phyloP scores from a whole-genome alignment of 2,113 vertebrate genomes.

The Sturnira hondurensis region DNA sequence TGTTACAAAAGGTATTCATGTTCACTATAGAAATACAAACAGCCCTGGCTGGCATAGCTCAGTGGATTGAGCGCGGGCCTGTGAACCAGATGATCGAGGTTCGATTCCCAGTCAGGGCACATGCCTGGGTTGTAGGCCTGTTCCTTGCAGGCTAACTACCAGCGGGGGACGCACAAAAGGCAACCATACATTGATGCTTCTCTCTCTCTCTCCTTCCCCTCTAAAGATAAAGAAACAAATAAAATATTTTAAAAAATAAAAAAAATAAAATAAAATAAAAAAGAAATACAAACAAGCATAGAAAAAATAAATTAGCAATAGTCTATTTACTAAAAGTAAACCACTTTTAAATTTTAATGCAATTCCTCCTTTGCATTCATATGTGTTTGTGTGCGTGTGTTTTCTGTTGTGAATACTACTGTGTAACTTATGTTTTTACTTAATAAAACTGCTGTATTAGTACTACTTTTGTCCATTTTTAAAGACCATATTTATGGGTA shows the following conservation, averaged over 20 bases:
- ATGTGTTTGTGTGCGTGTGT: background rate
- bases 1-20: background rate
- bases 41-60: no score
- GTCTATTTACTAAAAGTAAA: conserved; percentile 16
- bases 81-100: no score
- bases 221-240: no score
- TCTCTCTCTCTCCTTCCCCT: no score
- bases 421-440: background rate
- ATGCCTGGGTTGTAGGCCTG: no score
- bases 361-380: background rate
- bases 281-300: background rate
- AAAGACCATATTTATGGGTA: background rate
- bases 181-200: no score
- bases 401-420: background rate
- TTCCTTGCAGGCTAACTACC: no score
- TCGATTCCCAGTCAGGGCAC: no score
- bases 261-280: no score
- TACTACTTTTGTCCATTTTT: conserved; percentile 1
- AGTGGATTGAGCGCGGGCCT: no score
- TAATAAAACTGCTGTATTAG: background rate
- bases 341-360: background rate
- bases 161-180: no score
- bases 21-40: background rate
- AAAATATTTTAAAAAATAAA: no score
- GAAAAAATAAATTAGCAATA: conserved; percentile 29